Percentiles rank a stretch among this genome's conserved stretches.
phyloP scores from a whole-genome alignment of 2,113 vertebrate genomes.

The Petromus typicus region DNA sequence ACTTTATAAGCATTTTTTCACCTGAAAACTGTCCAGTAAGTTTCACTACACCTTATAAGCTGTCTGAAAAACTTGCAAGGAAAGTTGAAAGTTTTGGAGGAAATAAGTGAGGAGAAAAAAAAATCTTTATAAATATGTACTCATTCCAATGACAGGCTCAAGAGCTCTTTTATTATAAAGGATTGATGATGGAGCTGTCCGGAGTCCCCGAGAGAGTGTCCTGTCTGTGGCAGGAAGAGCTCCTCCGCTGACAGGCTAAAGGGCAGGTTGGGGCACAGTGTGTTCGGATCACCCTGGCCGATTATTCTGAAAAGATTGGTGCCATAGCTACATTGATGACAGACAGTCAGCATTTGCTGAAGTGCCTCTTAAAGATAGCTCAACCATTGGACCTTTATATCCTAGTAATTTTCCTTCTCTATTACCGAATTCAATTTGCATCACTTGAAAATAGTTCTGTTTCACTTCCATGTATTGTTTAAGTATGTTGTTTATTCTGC shows the following conservation, averaged over 20 bases:
- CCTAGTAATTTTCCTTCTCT: constrained; percentile 40
- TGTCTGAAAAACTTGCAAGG: constrained; percentile 45
- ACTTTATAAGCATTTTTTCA: constrained; percentile 55
- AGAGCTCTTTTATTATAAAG: not conserved
- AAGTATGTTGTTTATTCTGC: constrained; percentile 27
- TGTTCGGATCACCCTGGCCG: not conserved
- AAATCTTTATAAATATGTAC: not conserved
- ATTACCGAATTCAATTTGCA: constrained; percentile 29
- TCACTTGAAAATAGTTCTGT: constrained; percentile 41
- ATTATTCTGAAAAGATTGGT: not conserved
- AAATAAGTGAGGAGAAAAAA: not conserved
- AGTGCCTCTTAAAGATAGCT: constrained; percentile 14
- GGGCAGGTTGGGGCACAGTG: not conserved
- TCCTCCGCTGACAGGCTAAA: not conserved
- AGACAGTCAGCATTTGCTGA: not conserved
- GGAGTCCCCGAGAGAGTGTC: not conserved
- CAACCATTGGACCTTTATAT: not conserved
- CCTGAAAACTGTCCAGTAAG: not conserved
- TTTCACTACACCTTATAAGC: constrained; percentile 30
- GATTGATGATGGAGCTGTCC: not conserved
- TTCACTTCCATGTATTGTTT: constrained; percentile 21
- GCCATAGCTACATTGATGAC: not conserved
- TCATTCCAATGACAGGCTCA: not conserved
- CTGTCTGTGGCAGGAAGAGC: constrained; percentile 11
- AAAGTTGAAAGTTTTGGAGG: constrained; percentile 43